Conservation (phyloP, 2,797 vertebrate genomes). For the Sebastes goodei region DNA sequence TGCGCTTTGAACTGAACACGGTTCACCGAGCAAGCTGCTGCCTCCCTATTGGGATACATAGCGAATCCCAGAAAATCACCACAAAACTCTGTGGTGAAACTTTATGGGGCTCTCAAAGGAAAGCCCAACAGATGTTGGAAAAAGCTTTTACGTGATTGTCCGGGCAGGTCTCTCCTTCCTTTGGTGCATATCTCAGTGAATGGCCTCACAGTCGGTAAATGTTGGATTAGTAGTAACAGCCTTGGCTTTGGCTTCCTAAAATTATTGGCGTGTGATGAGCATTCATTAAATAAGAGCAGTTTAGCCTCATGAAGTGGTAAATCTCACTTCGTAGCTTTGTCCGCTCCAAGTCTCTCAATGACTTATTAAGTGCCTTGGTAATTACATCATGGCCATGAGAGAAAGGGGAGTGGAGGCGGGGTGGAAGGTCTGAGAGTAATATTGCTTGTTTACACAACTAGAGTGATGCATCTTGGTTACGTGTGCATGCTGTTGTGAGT, state of each 20-base stretch:
- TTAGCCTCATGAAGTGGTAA: conserved; percentile 32
- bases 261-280: conserved; percentile 25
- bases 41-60: conserved; percentile 74
- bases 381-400: conserved; percentile 70
- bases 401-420: conserved; percentile 49
- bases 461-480: conserved; percentile 56
- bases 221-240: conserved; percentile 20
- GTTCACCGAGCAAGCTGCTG: conserved; percentile 75
- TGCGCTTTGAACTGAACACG: conserved; percentile 79
- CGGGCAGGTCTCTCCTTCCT: conserved; percentile 37
- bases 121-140: conserved; percentile 76
- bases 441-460: conserved; percentile 69
- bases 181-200: conserved; percentile 22
- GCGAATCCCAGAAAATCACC: conserved; percentile 68
- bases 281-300: conserved; percentile 37
- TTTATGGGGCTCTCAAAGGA: conserved; percentile 79
- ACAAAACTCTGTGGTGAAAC: conserved; percentile 71
- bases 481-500: conserved; percentile 45
- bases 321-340: conserved; percentile 39
- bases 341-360: conserved; percentile 52
- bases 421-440: conserved; percentile 64
- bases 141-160: conserved; percentile 34
- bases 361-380: conserved; percentile 72
- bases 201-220: conserved; percentile 9
- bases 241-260: conserved; percentile 19